Base-by-base conservation (phyloP, 2,888 invertebrate species). In the Exocentrus adspersus region DNA sequence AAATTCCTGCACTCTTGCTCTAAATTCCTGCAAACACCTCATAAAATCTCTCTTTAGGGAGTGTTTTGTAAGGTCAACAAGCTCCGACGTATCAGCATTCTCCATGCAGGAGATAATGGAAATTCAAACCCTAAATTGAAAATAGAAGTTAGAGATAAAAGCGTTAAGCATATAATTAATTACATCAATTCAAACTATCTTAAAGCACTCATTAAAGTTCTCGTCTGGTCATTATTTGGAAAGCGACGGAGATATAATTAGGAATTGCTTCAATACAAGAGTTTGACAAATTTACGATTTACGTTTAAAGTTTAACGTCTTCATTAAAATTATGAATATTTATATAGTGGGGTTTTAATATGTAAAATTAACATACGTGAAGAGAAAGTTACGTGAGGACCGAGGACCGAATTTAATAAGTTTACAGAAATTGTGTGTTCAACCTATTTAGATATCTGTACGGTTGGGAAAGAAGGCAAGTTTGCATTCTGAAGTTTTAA, bases 291-390 rank as follows among this genome's bases (percentile, higher is more conserved):
- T 37, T 37, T 37, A 37, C 37, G n/a, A 14, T n/a, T n/a, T 37
- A 37, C n/a, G 37, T 12, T 37, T 14, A 37, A 24, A 37, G 30
- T 17, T 17, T 16, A 50, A 30, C 50, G 17, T 50, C 50, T 50
- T 50, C 50, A 50, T 50, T 50, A 50, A 16, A 16, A 14, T 16
- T 50, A 50, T 50, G 28, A 50, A 50, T 50, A 50, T 50, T 28
- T 9, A 50, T 30, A 50, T 20, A 14, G 37, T 5, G 14, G 37
- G 37, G n/a, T n/a, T n/a, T n/a, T n/a, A n/a, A n/a, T 37, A 37
- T 37, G 37, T 3, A 12, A 37, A 37, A 37, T 37, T 37, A 37
- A 37, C 37, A 37, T 37, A 12, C 37, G 14, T 37, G 37, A 37
- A 37, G 37, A 12, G 37, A 37, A 37, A 37, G 37, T 37, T 14